Evolutionary conservation across 2,797 vertebrate genomes (phyloP).

Genomic region (Knipowitschia caucasica): DNA sequence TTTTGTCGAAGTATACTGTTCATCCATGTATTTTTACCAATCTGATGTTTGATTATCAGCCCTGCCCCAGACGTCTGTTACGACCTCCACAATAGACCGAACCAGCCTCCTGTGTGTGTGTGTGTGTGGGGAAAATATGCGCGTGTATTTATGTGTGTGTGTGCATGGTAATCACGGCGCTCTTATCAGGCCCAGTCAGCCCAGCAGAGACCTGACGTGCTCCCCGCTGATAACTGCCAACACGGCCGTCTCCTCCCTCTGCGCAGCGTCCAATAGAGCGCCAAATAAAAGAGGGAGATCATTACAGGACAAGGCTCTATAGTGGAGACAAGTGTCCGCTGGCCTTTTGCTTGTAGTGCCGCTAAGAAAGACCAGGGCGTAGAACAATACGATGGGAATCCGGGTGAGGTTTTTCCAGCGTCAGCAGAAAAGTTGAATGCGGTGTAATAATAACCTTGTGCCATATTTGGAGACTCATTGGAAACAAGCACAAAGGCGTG

Average conservation of each 20-base stretch:
- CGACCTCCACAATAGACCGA: constrained; percentile 65
- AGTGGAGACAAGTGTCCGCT: constrained; percentile 40
- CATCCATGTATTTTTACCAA: constrained; percentile 53
- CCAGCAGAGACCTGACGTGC: constrained; percentile 71
- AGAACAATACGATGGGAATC: background rate
- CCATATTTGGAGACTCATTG: background rate
- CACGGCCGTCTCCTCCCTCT: constrained; percentile 58
- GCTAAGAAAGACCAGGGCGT: background rate
- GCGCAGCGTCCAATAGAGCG: constrained; percentile 61
- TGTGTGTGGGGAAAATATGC: background rate
- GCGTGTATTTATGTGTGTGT: constrained; percentile 7
- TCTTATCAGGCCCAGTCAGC: constrained; percentile 75
- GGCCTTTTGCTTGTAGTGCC: constrained; percentile 25
- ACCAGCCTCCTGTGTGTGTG: constrained; percentile 9
- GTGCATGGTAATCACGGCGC: constrained; percentile 60
- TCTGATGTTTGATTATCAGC: constrained; percentile 73
- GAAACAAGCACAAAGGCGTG: background rate
- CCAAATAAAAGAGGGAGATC: constrained; percentile 66
- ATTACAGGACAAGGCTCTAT: constrained; percentile 49
- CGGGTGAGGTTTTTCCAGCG: background rate
- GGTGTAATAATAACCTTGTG: background rate
- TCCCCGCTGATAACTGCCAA: constrained; percentile 69
- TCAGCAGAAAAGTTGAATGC: background rate
- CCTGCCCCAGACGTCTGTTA: constrained; percentile 66
- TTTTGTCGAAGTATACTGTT: no score